phyloP scores from a whole-genome alignment of 2,113 vertebrate species.

The Penelope pileata region DNA sequence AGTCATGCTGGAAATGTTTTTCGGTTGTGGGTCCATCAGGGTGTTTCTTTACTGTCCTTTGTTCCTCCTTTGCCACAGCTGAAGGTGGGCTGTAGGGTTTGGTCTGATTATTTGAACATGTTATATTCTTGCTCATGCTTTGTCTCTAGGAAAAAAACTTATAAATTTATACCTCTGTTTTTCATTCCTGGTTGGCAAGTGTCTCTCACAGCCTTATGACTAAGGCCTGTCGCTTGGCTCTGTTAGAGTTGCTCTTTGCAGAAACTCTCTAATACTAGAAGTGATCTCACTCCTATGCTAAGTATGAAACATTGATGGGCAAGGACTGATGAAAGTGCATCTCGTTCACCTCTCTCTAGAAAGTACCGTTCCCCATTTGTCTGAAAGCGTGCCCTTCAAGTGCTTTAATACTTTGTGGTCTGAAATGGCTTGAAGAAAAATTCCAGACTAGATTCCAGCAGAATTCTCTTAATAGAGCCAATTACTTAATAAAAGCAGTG shows the following conservation, averaged over 20 bases:
- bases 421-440: slow-evolving; percentile 44
- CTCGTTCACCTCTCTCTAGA: background rate
- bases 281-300: background rate
- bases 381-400: background rate
- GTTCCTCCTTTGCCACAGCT: background rate
- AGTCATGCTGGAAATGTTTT: background rate
- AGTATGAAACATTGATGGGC: background rate
- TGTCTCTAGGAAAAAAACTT: background rate
- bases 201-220: background rate
- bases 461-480: slow-evolving; percentile 50
- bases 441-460: slow-evolving; percentile 34
- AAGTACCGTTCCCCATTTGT: background rate
- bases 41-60: background rate
- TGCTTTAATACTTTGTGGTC: slow-evolving; percentile 23
- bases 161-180: background rate
- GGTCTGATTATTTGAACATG: background rate
- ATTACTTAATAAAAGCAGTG: slow-evolving; percentile 64
- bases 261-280: background rate
- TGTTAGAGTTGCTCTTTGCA: background rate
- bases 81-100: background rate
- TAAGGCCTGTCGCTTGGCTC: background rate
- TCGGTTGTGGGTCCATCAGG: background rate
- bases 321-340: background rate
- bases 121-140: background rate
- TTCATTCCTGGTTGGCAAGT: background rate